These are phyloP conservation scores for Aurelia aurita DNA, from an alignment of 30 jellyfish, hydroid and myxozoan genomes.

Conservation along the genomic window DNA sequence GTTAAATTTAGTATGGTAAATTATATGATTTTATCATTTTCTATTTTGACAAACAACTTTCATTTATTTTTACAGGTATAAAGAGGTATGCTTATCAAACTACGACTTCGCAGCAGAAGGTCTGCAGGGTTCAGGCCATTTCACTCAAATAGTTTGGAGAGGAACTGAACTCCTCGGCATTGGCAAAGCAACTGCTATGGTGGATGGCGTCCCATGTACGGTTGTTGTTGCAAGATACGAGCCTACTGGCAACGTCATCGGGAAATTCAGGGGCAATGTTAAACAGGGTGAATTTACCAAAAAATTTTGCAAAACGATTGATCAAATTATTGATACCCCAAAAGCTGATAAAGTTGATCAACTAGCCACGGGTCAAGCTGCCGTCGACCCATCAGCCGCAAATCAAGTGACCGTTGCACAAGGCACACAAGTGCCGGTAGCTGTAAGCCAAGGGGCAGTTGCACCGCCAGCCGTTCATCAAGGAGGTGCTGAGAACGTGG, in stretches of 20 bases:
- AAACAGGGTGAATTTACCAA: constrained; percentile 69
- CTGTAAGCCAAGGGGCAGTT: too few species aligned
- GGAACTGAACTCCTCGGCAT: constrained; percentile 67
- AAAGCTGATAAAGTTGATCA: constrained; percentile 18
- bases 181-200: constrained; percentile 66
- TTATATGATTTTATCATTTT: too few species aligned
- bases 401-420: too few species aligned
- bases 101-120: constrained; percentile 71
- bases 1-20: too few species aligned
- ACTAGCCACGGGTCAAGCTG: not conserved
- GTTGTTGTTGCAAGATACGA: constrained; percentile 77
- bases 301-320: constrained; percentile 60
- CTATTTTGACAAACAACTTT: not conserved
- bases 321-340: constrained; percentile 32
- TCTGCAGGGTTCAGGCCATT: constrained; percentile 60
- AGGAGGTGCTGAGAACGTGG: too few species aligned
- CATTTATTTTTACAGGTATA: constrained; percentile 37
- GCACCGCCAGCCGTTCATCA: too few species aligned
- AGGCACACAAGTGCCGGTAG: too few species aligned
- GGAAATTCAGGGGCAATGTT: constrained; percentile 69
- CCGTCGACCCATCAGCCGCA: too few species aligned
- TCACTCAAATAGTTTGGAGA: constrained; percentile 86
- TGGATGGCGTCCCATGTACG: constrained; percentile 69
- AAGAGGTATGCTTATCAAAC: constrained; percentile 59
- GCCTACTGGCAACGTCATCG: constrained; percentile 85